A percentile compares a stretch with the other conserved stretches of the same genome.
Conservation (phyloP, 2,888 invertebrate species). For the Rosalia funebris region DNA sequence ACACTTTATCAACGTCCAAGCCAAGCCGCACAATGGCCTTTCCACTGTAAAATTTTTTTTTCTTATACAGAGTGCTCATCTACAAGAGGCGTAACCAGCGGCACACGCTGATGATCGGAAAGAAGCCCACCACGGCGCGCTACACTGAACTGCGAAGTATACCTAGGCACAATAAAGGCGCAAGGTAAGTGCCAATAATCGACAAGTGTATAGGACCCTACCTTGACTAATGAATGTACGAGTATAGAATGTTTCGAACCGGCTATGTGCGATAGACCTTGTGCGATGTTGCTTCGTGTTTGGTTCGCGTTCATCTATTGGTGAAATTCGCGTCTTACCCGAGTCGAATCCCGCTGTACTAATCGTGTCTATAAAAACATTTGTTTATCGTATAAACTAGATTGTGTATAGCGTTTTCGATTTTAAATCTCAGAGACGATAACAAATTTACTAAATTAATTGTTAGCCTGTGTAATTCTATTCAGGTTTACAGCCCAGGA, state of each 20-base stretch:
- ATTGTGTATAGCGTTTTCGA: background rate
- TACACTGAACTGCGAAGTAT: constrained; percentile 60
- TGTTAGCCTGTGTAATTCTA: constrained; percentile 6
- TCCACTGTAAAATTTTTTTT: constrained; percentile 13
- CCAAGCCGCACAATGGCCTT: background rate
- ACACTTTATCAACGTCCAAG: background rate
- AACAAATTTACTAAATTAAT: constrained; percentile 4
- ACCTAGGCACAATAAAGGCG: constrained; percentile 41
- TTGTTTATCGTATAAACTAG: background rate
- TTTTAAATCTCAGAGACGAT: background rate
- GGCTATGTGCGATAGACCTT: constrained; percentile 17
- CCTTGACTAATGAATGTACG: constrained; percentile 9
- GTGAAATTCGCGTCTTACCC: constrained; percentile 5
- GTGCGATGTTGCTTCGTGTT: constrained; percentile 17
- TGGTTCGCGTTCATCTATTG: background rate
- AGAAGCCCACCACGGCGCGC: constrained; percentile 53
- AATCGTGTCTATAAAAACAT: background rate
- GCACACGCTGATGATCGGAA: constrained; percentile 45
- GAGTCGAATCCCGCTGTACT: too few species aligned
- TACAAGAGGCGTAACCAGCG: constrained; percentile 57
- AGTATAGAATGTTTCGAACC: constrained; percentile 6
- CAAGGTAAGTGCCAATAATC: constrained; percentile 50
- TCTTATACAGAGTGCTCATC: constrained; percentile 58
- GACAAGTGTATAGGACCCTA: constrained; percentile 2
- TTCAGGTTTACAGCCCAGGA: constrained; percentile 6